Evolutionary conservation across 2,888 invertebrate genomes (phyloP), one percentile per base, ranked within the genome.

Genomic region (Germaria angustata): DNA sequence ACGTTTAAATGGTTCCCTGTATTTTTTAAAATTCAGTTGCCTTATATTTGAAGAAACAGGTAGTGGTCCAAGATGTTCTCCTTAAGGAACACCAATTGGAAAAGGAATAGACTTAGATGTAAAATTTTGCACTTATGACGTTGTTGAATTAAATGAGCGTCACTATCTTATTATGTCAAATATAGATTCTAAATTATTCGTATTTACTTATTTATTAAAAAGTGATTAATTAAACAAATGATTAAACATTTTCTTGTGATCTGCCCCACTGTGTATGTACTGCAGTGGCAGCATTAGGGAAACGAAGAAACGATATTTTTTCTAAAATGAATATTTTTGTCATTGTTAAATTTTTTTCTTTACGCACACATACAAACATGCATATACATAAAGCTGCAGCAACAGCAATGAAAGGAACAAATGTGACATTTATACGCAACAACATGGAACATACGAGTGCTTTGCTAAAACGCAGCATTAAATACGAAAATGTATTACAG

Each of bases 401-500:
- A 41, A 28, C 55, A 63, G 34, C 65, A 13, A 15, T 20, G 44
- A 28, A 32, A 32, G 28, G 36, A 46, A 68, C 51, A 71, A 75
- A 82, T 79, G 82, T 76, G 82, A 72, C 71, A 79, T 65, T 69
- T 78, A 63, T 69, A 73, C 81, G 81, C 72, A 75, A 36, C 13
- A 41, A 55, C 22, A n/a, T 9, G 20, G 28, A 22, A 36, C 49
- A 22, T 57, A 65, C 44, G 51, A 66, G 57, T 65, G 44, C 51
- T 59, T 46, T 51, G 65, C 49, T 22, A 55, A 79, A 82, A 69
- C 28, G 71, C 75, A 79, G 76, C 75, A 79, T 79, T 82, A 79
- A 82, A 75, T 76, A 71, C 71, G 75, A 71, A 79, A 82, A 82
- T 82, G 82, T 79, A 82, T 82, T 79, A 82, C 46, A 76, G 82